Evolutionary conservation across 2,797 vertebrate genomes (phyloP), one percentile per base, ranked within the genome.

Genomic region (Cyclopterus lumpus): DNA sequence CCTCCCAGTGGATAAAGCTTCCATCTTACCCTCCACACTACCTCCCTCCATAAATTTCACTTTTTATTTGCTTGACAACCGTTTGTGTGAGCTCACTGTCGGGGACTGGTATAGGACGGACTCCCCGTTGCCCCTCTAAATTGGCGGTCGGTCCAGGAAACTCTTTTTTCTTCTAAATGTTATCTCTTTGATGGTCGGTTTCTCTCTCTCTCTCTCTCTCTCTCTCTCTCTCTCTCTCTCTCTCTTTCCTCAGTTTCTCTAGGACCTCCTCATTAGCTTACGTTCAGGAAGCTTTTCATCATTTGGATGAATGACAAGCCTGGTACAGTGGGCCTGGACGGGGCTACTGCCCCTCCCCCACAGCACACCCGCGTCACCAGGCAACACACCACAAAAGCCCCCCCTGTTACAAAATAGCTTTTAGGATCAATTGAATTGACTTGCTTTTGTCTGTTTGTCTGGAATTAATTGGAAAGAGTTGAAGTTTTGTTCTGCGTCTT

Each of bases 211-310:
- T 49, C 57, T 75, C 44, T 60, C 66, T n/a, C 18, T 59, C n/a
- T 51, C 48, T 22, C 8, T 86, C 71, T 67, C 49, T 75, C 48
- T 60, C 65, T 18, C 8, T 58, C 60, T 65, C 53, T 59, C 73
- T 63, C 55, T 48, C 75, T 74, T 63, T 72, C 83, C 77, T 70
- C 79, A 61, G 65, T 80, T 83, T 86, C 83, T 82, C 83, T 87
- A 62, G 71, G 88, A 85, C 89, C 85, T 92, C 83, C 91, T 94
- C 92, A 94, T 94, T 94, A 94, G 90, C 86, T 93, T 90, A 88
- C 82, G 80, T 89, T 95, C 91, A 93, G 93, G 93, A 95, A 94
- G 93, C 93, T 93, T 94, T 95, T 95, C 93, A 95, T 95, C 91
- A 92, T 92, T 89, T 87, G 88, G 90, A 88, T 93, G 91, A 94